phyloP scores from a whole-genome alignment of 2,888 invertebrate species.

The Physocephala rufipes region DNA sequence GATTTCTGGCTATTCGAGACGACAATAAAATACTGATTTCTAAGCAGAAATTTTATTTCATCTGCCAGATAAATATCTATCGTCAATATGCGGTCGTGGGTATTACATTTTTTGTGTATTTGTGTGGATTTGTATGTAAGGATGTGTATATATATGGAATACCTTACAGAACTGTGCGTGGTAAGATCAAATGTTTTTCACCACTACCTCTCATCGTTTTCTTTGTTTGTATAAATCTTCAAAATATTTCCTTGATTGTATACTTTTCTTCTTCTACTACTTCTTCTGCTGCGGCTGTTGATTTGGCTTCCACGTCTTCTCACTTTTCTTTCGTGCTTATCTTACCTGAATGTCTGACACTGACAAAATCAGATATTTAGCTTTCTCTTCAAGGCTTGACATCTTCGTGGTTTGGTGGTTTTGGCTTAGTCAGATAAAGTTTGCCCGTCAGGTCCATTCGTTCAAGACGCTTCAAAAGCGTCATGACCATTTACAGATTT shows the following conservation, averaged over 20 bases:
- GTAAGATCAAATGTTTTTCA: slow-evolving; percentile 1
- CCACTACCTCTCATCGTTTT: no score
- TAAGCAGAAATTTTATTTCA: no score
- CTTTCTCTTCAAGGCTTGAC: background rate
- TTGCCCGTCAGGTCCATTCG: background rate
- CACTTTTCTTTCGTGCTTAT: background rate
- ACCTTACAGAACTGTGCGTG: background rate
- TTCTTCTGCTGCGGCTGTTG: background rate
- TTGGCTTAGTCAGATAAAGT: background rate
- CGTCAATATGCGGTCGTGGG: no score
- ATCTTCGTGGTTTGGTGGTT: background rate
- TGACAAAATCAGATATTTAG: background rate
- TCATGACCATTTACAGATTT: slow-evolving; percentile 14
- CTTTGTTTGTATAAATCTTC: no score
- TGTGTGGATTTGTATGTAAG: background rate
- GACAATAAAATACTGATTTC: no score
- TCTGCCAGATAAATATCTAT: no score
- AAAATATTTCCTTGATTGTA: background rate
- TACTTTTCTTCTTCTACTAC: background rate
- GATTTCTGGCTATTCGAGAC: no score
- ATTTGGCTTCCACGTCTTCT: background rate
- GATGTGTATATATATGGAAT: background rate
- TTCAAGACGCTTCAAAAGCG: slow-evolving; percentile 1
- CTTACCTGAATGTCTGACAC: background rate
- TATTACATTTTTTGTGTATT: background rate